Base-by-base conservation (phyloP, 2,888 invertebrate genomes). In the Lysandra bellargus region DNA sequence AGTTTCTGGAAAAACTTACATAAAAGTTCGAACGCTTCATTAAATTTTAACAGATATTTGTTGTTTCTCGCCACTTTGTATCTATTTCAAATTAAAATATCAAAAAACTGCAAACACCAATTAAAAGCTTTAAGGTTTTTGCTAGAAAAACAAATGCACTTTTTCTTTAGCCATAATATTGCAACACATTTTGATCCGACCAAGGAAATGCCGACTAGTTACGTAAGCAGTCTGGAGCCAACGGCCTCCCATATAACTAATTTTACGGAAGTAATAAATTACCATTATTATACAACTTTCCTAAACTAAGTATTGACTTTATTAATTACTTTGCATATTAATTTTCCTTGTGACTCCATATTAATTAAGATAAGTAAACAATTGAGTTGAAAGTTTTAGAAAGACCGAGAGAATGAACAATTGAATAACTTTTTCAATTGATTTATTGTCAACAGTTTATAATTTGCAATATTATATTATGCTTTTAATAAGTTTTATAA, bases 331-430 rank as follows among this genome's bases (percentile, higher is more conserved):
- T 69, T 33, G 33, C 69, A 37, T 37, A 69, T 69, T 17, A 37
- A 69, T 69, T 69, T 69, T 69, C 33, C 14, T 69, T 69, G 30
- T 69, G 69, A 69, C 30, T 64, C 12, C 64, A 64, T 69, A 69
- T 69, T 69, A 69, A 69, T 69, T 69, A 69, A 69, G 64, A 69
- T 69, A 30, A 4, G 12, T 69, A 33, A 30, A 69, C 30, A 69
- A 69, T 33, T 69, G 23, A 12, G 4, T 14, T 69, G 64, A 57
- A 57, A 57, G 57, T 57, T 57, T 57, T 4, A 17, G 57, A 17
- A 17, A 57, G 57, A 57, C 4, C 57, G 57, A 57, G 57, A 57
- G 17, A 57, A 57, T 17, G 14, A 57, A 57, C 17, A 57, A 57
- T 57, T 17, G 1, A 57, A 17, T 57, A 17, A 57, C 17, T 57